Conservation (phyloP, 1,140 invertebrate species). For the Hycleus cichorii region DNA sequence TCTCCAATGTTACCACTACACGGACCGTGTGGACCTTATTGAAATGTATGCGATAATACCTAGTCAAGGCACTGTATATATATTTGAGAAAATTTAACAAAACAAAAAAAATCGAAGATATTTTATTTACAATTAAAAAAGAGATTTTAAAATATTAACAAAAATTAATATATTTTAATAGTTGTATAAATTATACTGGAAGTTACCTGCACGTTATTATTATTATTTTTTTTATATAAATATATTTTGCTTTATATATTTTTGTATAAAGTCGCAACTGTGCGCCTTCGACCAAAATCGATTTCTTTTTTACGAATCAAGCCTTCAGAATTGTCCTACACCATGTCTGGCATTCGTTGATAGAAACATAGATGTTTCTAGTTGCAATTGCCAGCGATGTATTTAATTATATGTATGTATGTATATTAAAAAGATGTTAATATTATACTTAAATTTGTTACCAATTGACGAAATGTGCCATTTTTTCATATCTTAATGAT, state of each 20-base stretch:
- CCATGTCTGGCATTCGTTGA: no score
- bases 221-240: conserved; percentile 14
- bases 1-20: conserved; percentile 37
- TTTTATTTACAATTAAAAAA: conserved; percentile 22
- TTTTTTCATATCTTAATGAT: conserved; percentile 5
- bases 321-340: neutral
- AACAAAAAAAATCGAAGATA: conserved; percentile 22
- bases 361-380: no score
- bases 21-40: conserved; percentile 21
- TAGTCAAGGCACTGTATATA: conserved; percentile 39
- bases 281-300: neutral
- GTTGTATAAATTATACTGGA: conserved; percentile 19
- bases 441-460: conserved; percentile 4
- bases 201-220: conserved; percentile 23
- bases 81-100: conserved; percentile 29
- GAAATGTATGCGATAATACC: conserved; percentile 34
- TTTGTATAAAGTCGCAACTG: neutral
- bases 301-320: neutral
- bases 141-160: conserved; percentile 7
- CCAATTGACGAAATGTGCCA: conserved; percentile 10
- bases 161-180: conserved; percentile 12
- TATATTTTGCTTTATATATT: neutral
- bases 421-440: conserved; percentile 1
- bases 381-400: no score
- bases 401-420: neutral